Conservation (phyloP, 2,888 invertebrate genomes). For the Patella pellucida region DNA sequence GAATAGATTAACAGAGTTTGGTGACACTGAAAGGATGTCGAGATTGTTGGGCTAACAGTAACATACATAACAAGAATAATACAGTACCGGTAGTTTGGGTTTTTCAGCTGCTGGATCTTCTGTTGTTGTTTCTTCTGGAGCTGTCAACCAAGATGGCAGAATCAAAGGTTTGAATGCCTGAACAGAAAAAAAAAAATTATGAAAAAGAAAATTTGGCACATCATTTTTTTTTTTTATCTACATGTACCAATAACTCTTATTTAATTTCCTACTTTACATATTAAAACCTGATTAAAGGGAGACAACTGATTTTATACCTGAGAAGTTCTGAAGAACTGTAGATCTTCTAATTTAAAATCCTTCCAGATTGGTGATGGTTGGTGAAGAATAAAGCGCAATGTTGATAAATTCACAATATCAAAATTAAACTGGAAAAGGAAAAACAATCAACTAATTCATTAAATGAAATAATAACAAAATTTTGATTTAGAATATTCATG, state of each 20-base stretch:
- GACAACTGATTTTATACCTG: conserved; percentile 37
- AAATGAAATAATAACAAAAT: too few relatives aligned
- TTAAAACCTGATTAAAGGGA: too few relatives aligned
- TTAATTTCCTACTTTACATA: not conserved
- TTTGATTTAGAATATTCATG: too few relatives aligned
- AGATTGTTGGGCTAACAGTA: too few relatives aligned
- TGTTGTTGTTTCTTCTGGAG: conserved; percentile 35
- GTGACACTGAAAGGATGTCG: too few relatives aligned
- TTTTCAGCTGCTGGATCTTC: conserved; percentile 39
- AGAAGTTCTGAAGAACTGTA: conserved; percentile 52
- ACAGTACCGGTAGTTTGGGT: conserved; percentile 48
- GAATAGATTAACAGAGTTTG: too few relatives aligned
- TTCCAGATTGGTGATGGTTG: conserved; percentile 70
- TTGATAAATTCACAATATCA: conserved; percentile 56
- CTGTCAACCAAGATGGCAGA: conserved; percentile 57
- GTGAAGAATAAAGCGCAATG: conserved; percentile 62
- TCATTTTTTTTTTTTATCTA: not conserved
- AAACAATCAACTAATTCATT: not conserved
- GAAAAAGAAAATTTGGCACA: not conserved
- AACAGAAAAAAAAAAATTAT: conserved; percentile 2
- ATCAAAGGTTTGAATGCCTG: conserved; percentile 44
- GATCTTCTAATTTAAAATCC: conserved; percentile 66
- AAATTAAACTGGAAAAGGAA: conserved; percentile 50
- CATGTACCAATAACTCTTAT: not conserved
- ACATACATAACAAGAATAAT: too few relatives aligned